These are phyloP conservation scores for Parazoanthus swiftii DNA, from an alignment of 92 coral and sea anemone genomes.

Conservation along the genomic window DNA sequence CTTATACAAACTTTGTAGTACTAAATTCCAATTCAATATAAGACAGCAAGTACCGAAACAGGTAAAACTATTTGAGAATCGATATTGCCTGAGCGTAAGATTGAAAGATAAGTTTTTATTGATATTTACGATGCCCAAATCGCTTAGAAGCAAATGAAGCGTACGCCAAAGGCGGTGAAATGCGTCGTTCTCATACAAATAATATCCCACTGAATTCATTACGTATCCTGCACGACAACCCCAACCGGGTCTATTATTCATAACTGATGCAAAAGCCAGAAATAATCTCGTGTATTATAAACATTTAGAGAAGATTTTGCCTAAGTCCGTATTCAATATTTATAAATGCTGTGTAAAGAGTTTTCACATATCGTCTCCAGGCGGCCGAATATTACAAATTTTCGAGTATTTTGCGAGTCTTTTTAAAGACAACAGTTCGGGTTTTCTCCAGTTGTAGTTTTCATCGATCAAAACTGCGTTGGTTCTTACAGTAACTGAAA, in stretches of 20 bases:
- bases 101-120: background rate
- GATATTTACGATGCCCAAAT: constrained; percentile 7
- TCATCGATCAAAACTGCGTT: background rate
- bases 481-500: background rate
- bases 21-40: background rate
- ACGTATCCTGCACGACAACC: background rate
- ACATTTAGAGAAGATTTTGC: background rate
- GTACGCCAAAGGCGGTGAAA: background rate
- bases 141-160: background rate
- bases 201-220: background rate
- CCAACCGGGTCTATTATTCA: background rate
- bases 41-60: background rate
- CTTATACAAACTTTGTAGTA: background rate
- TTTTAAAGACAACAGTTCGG: background rate
- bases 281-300: background rate
- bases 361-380: constrained; percentile 1
- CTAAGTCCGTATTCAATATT: background rate
- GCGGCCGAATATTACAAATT: background rate
- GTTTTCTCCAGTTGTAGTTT: background rate
- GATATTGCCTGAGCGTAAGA: background rate
- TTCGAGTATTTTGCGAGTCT: background rate
- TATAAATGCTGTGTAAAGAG: background rate
- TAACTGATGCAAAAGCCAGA: background rate
- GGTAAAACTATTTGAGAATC: background rate
- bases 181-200: background rate